Evolutionary conservation across 2,113 vertebrate species (phyloP).

Genomic region (Alouatta palliata): DNA sequence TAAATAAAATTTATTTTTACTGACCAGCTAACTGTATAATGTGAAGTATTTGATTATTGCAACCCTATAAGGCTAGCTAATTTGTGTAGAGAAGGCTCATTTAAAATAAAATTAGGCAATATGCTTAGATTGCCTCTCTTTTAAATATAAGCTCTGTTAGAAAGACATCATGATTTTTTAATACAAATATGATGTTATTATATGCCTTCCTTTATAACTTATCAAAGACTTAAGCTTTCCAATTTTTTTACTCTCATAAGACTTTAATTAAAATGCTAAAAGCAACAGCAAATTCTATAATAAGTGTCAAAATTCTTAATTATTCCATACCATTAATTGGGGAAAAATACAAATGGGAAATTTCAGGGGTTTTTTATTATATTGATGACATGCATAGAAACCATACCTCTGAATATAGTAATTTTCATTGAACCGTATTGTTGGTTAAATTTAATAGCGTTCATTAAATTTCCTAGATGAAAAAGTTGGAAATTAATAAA

Average conservation of each 20-base stretch:
- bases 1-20: not conserved
- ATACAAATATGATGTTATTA: not conserved
- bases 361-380: not conserved
- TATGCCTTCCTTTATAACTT: not conserved
- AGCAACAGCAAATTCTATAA: not conserved
- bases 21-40: not conserved
- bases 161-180: not conserved
- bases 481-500: not conserved
- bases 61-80: not conserved
- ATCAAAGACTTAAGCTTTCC: not conserved
- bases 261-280: not conserved
- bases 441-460: not conserved
- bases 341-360: not conserved
- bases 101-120: constrained; percentile 19
- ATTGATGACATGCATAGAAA: not conserved
- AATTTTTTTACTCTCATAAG: not conserved
- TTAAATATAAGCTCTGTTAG: not conserved
- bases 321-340: not conserved
- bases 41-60: not conserved
- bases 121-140: not conserved
- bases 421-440: not conserved
- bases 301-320: not conserved
- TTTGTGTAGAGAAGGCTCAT: not conserved
- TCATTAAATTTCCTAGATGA: not conserved
- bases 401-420: not conserved